Evolutionary conservation across 1,140 invertebrate genomes (phyloP).

Genomic region (Camponotus vicinus): DNA sequence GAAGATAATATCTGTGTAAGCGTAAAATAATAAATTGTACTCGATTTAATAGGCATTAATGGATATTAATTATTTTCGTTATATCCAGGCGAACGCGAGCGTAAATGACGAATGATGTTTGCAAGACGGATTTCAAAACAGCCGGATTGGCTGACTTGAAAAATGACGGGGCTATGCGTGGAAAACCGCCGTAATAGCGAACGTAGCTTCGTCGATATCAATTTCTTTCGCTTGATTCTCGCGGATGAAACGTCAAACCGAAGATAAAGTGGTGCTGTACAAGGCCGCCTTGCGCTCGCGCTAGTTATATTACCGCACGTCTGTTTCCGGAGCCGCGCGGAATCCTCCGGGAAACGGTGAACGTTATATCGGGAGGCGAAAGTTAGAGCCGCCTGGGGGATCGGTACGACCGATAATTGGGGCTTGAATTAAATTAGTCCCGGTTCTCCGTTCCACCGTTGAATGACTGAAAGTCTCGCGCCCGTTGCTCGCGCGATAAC

Average conservation of each 20-base stretch:
- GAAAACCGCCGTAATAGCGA: neutral
- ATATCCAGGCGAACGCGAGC: neutral
- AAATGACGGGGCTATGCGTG: neutral
- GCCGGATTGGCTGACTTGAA: neutral
- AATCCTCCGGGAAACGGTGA: slow-evolving; percentile 11
- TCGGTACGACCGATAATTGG: slow-evolving; percentile 78
- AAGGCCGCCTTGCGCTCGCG: neutral
- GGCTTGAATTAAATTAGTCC: slow-evolving; percentile 78
- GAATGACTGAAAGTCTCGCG: slow-evolving; percentile 53
- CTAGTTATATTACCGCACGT: slow-evolving; percentile 52
- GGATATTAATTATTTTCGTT: neutral
- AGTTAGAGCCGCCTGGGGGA: slow-evolving; percentile 69
- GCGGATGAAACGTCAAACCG: slow-evolving; percentile 74
- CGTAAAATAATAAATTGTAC: neutral
- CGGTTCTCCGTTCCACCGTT: slow-evolving; percentile 68
- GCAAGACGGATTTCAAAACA: neutral
- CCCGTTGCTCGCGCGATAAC: slow-evolving; percentile 61
- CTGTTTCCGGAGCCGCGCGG: slow-evolving; percentile 17
- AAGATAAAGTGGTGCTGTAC: slow-evolving; percentile 69
- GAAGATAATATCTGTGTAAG: neutral
- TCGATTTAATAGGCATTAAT: neutral
- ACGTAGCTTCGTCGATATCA: slow-evolving; percentile 5
- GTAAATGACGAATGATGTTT: slow-evolving; percentile 3
- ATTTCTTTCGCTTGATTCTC: slow-evolving; percentile 61
- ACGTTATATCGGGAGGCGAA: slow-evolving; percentile 49